Evolutionary conservation across 2,888 invertebrate species (phyloP), one percentile per base, ranked within the genome.

Genomic region (Plagiodera versicolora): DNA sequence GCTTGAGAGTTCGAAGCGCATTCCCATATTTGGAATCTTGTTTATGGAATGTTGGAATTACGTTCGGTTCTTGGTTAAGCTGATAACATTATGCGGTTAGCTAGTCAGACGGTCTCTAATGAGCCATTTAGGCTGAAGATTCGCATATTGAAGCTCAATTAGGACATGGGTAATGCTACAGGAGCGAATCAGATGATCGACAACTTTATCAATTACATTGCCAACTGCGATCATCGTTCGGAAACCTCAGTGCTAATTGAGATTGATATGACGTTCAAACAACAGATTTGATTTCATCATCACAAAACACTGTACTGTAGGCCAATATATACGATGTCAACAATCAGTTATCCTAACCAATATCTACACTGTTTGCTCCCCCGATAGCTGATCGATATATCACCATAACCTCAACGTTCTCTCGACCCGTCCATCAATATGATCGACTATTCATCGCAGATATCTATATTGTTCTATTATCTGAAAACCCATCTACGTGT

Each of bases 61-160:
- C 32, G 57, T 39, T 56, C 56, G 19, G 44, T 56, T 51, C 56
- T 63, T 60, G 56, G 32, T 48, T 2, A 18, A 39, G 56, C 24
- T 24, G 54, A 39, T 28, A 63, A 56, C 54, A 57, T 57, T 60
- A 60, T 55, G 63, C 58, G 63, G 63, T 63, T 53, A 53, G 57
- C 60, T 55, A 3, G 39, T 3, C 39, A n/a, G n/a, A 14, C 4
- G 39, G 39, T 14, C 39, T 14, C 39, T 39, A 39, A 39, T 39
- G 39, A 39, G 39, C 14, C 39, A 14, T 14, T 39, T 39, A 39
- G 11, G 39, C 39, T 39, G 39, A 1, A 39, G 1, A 39, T 39
- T 14, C 14, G n/a, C 14, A 39, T n/a, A n/a, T 3, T 4, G 32
- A 14, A 2, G 39, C 14, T 2, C 6, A 14, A 39, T 39, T 39